Base-by-base conservation (phyloP, 1,140 invertebrate species). In the Sweltsa coloradensis region DNA sequence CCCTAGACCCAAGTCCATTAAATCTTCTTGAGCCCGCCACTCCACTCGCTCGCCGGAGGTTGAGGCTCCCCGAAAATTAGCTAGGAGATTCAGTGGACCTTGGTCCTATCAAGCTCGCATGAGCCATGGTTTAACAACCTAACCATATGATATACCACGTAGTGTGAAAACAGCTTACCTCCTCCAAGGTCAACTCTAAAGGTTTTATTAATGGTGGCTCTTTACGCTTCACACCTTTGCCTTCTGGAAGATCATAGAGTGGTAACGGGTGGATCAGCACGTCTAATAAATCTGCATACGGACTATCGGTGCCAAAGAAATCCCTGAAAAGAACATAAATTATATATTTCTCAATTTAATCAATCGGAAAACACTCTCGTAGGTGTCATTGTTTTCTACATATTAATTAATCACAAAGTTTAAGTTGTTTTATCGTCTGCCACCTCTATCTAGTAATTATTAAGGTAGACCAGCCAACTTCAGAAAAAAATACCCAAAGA, bases 221-320 rank as follows among this genome's bases (percentile, higher is more conserved):
- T 58, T 85, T 85, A 50, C 70, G 72, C 34, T 74, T 77, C 40
- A 78, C 67, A 0, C 73, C 75, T 51, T 73, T 73, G 4, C 71
- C 73, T 53, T 70, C 64, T 13, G 67, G 60, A 16, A 69, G 70
- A 21, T 71, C 62, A 49, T 73, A 72, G 49, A 78, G 61, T 3
- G 70, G 63, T 1, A 68, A 63, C 1, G 76, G 75, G 55, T 79
- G 73, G 51, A 70, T 65, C 14, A 78, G 67, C 47, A 72, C 72
- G 56, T 82, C 73, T 9, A 85, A 60, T 2, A 85, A 58, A 64
- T 85, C 78, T 5, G 76, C 80, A 64, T 91, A 94, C 1, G 89
- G 88, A 58, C 85, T 89, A 18, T 74, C 69, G 2, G 79, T 81
- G 1, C 85, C 86, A 60, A 95, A 95, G 59, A 89, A 83, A 52